Conservation (phyloP, 1,140 invertebrate genomes). For the Linepithema humile region DNA sequence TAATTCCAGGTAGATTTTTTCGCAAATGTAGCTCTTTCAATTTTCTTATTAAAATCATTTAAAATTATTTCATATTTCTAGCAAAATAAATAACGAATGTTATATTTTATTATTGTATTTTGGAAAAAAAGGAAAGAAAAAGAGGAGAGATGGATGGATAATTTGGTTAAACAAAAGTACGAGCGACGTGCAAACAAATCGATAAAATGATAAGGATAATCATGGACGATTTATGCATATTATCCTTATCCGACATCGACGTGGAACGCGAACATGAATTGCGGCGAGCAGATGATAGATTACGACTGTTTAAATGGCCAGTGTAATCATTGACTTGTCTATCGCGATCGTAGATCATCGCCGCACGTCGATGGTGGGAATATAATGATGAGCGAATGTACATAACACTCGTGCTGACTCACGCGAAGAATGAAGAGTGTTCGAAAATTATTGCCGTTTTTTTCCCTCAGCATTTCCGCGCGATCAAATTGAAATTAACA, state of each 20-base stretch:
- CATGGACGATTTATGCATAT: background rate
- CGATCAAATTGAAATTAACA: background rate
- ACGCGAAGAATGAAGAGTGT: background rate
- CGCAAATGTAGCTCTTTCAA: background rate
- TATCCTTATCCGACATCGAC: constrained; percentile 26
- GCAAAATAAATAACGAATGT: background rate
- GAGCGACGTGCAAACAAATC: background rate
- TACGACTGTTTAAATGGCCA: constrained; percentile 12
- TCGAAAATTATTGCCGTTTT: background rate
- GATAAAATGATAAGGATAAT: constrained; percentile 23
- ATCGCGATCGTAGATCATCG: constrained; percentile 11
- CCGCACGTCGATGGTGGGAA: background rate
- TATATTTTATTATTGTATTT: background rate
- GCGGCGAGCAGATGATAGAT: constrained; percentile 51
- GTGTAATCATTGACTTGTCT: constrained; percentile 31
- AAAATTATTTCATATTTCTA: background rate
- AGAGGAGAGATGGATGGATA: too few relatives aligned
- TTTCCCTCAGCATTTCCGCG: background rate
- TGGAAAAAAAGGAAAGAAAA: background rate
- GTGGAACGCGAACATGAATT: background rate
- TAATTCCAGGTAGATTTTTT: background rate
- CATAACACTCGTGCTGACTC: background rate
- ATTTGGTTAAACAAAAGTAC: too few relatives aligned
- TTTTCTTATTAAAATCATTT: background rate
- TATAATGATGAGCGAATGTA: constrained; percentile 9